Percentiles rank a stretch among this genome's conserved stretches.
phyloP scores from a whole-genome alignment of 2,113 vertebrate species.

The Nyctereutes procyonoides region DNA sequence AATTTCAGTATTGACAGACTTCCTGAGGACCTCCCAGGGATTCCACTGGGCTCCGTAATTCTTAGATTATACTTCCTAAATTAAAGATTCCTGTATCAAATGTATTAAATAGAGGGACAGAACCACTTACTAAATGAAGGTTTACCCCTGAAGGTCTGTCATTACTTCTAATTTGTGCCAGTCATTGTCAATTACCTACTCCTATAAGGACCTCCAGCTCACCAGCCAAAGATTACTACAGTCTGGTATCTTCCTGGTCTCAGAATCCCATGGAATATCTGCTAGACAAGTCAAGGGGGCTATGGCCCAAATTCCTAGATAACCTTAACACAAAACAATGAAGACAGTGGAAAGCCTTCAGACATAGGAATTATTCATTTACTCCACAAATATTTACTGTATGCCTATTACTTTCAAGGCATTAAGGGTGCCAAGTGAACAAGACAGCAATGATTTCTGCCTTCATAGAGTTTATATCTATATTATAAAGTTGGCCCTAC shows the following conservation, averaged over 20 bases:
- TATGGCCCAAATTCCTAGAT: not conserved
- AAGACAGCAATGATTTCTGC: not conserved
- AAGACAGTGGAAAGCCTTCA: not conserved
- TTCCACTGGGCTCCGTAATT: not conserved
- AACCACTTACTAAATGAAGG: not conserved
- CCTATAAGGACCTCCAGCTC: not conserved
- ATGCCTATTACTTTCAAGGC: not conserved
- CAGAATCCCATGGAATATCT: not conserved
- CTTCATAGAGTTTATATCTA: not conserved
- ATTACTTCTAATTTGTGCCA: not conserved
- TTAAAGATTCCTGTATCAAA: not conserved
- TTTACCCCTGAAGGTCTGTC: not conserved
- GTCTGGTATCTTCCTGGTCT: not conserved
- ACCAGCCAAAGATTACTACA: not conserved
- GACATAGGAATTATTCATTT: not conserved
- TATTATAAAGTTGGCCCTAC: not conserved
- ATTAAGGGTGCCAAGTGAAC: not conserved
- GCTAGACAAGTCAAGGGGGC: not conserved
- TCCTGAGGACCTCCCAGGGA: not conserved
- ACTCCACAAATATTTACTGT: not conserved
- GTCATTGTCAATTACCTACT: not conserved
- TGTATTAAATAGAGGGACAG: not conserved
- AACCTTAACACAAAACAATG: slow-evolving; percentile 6
- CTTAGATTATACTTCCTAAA: not conserved
- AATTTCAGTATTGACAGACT: not conserved